A percentile compares a stretch with the other conserved stretches of the same genome.
These are phyloP conservation scores for Agriopis leucophaearia DNA, from an alignment of 2,888 invertebrate genomes.

Conservation along the genomic window DNA sequence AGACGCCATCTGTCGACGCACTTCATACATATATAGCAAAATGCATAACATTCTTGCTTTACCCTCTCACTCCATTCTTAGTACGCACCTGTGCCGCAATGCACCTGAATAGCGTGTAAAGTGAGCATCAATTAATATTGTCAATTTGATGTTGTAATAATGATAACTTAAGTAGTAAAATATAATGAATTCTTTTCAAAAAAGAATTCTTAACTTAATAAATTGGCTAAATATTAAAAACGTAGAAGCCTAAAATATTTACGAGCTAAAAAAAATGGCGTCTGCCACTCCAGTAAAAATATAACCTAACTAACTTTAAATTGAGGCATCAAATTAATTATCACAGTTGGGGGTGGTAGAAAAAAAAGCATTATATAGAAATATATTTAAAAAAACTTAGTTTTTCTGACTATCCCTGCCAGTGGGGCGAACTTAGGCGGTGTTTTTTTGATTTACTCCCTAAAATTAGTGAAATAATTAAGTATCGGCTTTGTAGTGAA, in stretches of 20 bases:
- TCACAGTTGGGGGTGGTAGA: too few species aligned
- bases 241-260: not conserved
- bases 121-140: slow-evolving; percentile 74
- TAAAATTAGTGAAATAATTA: too few species aligned
- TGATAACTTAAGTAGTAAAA: slow-evolving; percentile 30
- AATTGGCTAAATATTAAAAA: not conserved
- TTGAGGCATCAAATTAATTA: not conserved
- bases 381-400: too few species aligned
- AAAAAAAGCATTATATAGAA: too few species aligned
- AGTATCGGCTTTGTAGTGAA: too few species aligned
- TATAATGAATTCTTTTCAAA: slow-evolving; percentile 3
- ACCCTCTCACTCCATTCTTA: slow-evolving; percentile 29
- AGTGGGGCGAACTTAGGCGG: too few species aligned
- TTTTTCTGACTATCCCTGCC: too few species aligned
- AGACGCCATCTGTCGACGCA: slow-evolving; percentile 10
- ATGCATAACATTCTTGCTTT: slow-evolving; percentile 11
- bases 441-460: too few species aligned
- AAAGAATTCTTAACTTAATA: not conserved
- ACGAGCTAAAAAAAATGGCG: not conserved
- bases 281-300: not conserved
- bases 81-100: slow-evolving; percentile 31
- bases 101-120: slow-evolving; percentile 37
- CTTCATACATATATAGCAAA: slow-evolving; percentile 2
- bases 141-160: slow-evolving; percentile 65
- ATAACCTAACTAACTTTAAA: not conserved